These are phyloP conservation scores for Mustelus asterias DNA, from an alignment of 2,113 vertebrate species.

Conservation along the genomic window DNA sequence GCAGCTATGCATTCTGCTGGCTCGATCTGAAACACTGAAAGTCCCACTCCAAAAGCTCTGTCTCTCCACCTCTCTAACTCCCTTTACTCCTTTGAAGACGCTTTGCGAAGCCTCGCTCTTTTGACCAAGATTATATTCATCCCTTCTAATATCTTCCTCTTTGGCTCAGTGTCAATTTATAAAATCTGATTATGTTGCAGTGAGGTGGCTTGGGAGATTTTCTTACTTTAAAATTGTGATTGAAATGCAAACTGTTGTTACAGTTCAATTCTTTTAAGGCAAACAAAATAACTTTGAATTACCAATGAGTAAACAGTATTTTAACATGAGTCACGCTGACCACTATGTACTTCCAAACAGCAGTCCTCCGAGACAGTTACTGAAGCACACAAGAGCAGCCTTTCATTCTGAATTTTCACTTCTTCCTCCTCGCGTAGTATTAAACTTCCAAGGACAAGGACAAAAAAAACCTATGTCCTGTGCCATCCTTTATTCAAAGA, in stretches of 20 bases:
- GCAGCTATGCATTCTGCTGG: neutral
- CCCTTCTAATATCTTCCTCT: neutral
- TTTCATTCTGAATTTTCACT: conserved; percentile 6
- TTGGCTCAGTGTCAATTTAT: neutral
- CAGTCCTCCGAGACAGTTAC: neutral
- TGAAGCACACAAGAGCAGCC: neutral
- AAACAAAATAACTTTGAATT: neutral
- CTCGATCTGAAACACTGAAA: neutral
- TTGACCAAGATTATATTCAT: neutral
- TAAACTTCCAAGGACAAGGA: neutral
- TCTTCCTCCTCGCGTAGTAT: neutral
- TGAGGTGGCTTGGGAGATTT: neutral
- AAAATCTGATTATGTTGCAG: neutral
- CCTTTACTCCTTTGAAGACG: neutral
- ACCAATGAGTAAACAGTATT: neutral
- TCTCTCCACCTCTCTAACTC: neutral
- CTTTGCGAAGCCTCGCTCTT: no score
- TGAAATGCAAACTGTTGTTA: neutral
- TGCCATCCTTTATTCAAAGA: neutral
- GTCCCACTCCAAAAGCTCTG: neutral
- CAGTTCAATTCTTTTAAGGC: neutral
- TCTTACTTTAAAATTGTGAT: neutral
- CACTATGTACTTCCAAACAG: neutral
- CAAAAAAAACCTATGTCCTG: neutral
- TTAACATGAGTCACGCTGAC: neutral